These are phyloP conservation scores for Catajapyx aquilonaris DNA, from an alignment of 1,140 invertebrate species.

Conservation along the genomic window DNA sequence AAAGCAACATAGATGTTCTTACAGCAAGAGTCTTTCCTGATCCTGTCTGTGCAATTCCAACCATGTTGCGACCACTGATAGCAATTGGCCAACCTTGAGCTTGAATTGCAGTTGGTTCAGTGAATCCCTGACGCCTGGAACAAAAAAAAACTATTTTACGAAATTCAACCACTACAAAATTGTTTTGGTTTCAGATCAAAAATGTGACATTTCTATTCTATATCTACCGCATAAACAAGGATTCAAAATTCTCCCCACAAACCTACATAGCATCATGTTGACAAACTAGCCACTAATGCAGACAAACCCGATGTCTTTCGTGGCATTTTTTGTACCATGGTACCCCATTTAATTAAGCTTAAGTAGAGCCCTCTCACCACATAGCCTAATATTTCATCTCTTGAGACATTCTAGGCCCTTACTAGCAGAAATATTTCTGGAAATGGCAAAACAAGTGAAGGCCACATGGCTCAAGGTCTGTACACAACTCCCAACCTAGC, in stretches of 20 bases:
- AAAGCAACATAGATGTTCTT: conserved; percentile 11
- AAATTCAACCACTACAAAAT: too few species aligned
- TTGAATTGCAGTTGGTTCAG: conserved; percentile 57
- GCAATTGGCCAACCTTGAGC: conserved; percentile 64
- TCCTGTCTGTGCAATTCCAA: conserved; percentile 61
- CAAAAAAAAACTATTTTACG: conserved; percentile 6
- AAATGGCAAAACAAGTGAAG: too few species aligned
- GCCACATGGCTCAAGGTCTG: too few species aligned
- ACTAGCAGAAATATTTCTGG: too few species aligned
- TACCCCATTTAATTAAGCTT: too few species aligned
- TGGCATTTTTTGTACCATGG: too few species aligned
- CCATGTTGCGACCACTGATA: conserved; percentile 54
- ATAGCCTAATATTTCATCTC: too few species aligned
- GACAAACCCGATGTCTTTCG: not conserved
- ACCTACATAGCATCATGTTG: not conserved
- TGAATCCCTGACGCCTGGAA: conserved; percentile 36
- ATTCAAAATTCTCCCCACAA: not conserved
- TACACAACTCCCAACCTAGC: too few species aligned
- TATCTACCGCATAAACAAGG: not conserved
- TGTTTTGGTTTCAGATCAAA: too few species aligned
- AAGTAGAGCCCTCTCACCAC: too few species aligned
- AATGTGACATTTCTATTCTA: too few species aligned
- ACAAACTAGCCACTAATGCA: not conserved
- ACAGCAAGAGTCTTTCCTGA: conserved; percentile 36
- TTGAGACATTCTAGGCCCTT: too few species aligned